Evolutionary conservation across 2,113 vertebrate genomes (phyloP), one percentile per base, ranked within the genome.

Genomic region (Neogobius melanostomus): DNA sequence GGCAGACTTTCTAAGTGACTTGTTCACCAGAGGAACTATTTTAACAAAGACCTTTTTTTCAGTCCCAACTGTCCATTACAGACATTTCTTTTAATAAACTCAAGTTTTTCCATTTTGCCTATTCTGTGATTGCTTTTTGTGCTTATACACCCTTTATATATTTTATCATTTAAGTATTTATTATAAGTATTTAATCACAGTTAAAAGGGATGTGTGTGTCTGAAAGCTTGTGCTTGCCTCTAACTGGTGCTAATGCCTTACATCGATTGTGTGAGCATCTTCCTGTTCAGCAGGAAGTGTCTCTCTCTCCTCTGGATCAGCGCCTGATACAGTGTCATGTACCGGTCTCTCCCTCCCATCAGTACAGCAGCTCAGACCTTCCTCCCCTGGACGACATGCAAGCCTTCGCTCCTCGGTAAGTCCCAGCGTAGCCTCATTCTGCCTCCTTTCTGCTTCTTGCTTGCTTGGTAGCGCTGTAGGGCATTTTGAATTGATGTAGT

Each of bases 331-430:
- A 71, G 49, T 75, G 63, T 77, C 76, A 52, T 73, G 79, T 70
- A 43, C 68, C 80, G 63, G 82, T 75, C 85, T 80, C 85, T 84
- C 79, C 79, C 69, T 45, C 72, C 71, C 83, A 79, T 81, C 69
- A 9, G 60, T 74, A 74, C 88, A 83, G 90, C 89, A 84, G 85
- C 65, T 74, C 82, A 80, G 79, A 89, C 87, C 85, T 82, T 88
- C 86, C 64, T 73, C 69, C 62, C 71, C 68, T 43, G 69, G 68
- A 64, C 86, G 7, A 60, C 76, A 92, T 93, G 92, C 87, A 92
- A 50, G 85, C 88, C 6, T 91, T 88, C 75, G 76, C 76, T 75
- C 69, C 90, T 78, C 91, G 92, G 92, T 93, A 89, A 63, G 83
- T 86, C 78, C 8, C 72, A 61, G 42, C 79, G 64, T 36, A 36